Evolutionary conservation across 2,797 vertebrate genomes (phyloP), one percentile per base, ranked within the genome.

Genomic region (Eurystomus glaucurus): DNA sequence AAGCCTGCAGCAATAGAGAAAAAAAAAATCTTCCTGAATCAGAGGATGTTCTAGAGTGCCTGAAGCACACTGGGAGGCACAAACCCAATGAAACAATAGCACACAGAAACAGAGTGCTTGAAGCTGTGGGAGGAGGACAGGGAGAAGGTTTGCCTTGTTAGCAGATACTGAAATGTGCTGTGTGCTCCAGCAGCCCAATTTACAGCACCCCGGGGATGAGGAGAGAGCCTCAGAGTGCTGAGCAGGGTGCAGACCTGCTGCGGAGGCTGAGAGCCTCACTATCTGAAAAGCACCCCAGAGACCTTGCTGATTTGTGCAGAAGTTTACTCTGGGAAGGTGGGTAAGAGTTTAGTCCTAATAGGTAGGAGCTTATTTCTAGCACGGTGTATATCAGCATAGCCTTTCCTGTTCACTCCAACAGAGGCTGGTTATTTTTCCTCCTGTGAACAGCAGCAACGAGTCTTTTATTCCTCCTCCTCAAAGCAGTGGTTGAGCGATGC

Each of bases 21-120:
- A 84, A 88, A 88, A 88, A 84, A 92, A 91, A 5, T 13, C 88
- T 68, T 89, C 52, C 90, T 68, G 70, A 77, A 93, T 92, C 66
- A 96, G 26, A 95, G 64, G 43, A 51, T 85, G 31, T 50, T 92
- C 74, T 57, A 41, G 66, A 92, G 35, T 28, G 70, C 80, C 90
- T 79, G 60, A 77, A 96, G 90, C 90, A 89, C 41, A 61, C 85
- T 80, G 37, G 45, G 60, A 93, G 90, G 93, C 94, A 95, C 60
- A 70, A 93, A 71, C 5, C 26, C 25, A 93, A n/a, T 82, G 77
- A 86, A 93, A 78, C 79, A 86, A 28, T 35, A 48, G 37, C 9
- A 33, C 51, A 58, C 82, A 76, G 82, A 84, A 76, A 0, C 79
- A 74, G 74, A 82, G 48, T 16, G 26, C 55, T 88, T 80, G 77